Percentiles rank a stretch among this genome's conserved stretches.
Evolutionary conservation across 1,140 invertebrate species (phyloP).

Genomic region (Adoxophyes honmai): DNA sequence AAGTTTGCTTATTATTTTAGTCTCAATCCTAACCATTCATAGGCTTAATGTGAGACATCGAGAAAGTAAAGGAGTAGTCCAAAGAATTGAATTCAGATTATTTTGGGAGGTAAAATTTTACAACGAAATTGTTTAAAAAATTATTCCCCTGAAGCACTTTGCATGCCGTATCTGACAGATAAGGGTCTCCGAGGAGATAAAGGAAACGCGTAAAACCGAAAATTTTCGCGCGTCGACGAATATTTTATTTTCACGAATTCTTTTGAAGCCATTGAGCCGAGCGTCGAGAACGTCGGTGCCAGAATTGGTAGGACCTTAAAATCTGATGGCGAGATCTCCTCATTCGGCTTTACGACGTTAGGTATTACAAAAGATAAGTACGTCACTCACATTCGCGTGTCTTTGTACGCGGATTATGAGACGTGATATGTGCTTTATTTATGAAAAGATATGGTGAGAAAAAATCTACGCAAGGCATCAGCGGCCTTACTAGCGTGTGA

Average conservation of each 20-base stretch:
- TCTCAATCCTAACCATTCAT: background rate
- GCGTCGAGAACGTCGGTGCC: constrained; percentile 8
- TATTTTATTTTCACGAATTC: constrained; percentile 14
- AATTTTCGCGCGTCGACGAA: background rate
- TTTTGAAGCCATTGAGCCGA: constrained; percentile 10
- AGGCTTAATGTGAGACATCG: too few species aligned
- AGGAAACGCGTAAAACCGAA: constrained; percentile 13
- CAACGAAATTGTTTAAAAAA: background rate
- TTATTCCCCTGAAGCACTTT: background rate
- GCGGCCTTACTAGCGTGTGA: constrained; percentile 50
- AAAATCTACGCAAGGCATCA: constrained; percentile 33
- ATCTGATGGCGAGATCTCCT: constrained; percentile 19
- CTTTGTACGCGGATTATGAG: constrained; percentile 69
- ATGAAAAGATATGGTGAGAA: constrained; percentile 42
- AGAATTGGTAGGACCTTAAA: constrained; percentile 18
- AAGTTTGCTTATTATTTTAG: background rate
- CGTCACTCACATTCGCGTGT: constrained; percentile 58
- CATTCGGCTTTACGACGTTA: constrained; percentile 55
- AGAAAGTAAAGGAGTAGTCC: too few species aligned
- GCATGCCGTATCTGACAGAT: constrained; percentile 10
- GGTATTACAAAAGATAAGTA: constrained; percentile 51
- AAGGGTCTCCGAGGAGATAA: constrained; percentile 1
- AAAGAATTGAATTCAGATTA: too few species aligned
- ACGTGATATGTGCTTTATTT: constrained; percentile 59
- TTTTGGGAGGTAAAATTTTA: too few species aligned